Evolutionary conservation across 2,888 invertebrate species (phyloP).

Genomic region (Euclidia mi): DNA sequence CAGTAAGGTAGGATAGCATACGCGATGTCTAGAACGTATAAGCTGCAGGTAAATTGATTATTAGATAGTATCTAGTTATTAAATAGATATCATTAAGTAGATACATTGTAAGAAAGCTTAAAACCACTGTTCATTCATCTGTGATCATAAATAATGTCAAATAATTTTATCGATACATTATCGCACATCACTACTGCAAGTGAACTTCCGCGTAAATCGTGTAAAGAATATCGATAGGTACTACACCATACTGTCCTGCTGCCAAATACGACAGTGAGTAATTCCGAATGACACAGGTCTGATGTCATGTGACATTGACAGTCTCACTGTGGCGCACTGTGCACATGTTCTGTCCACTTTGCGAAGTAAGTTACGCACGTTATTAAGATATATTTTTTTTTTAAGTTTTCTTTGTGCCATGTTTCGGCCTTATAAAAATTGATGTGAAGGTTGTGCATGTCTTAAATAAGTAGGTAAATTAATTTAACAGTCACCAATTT

Average conservation of each 20-base stretch:
- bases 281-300: conserved; percentile 22
- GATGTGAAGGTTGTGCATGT: no score
- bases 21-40: no score
- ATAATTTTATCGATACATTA: background rate
- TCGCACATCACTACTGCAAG: background rate
- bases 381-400: conserved; percentile 5
- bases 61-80: no score
- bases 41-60: no score
- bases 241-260: background rate
- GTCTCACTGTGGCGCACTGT: conserved; percentile 17
- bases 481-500: no score
- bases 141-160: no score
- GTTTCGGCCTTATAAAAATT: no score
- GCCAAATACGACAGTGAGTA: conserved; percentile 30
- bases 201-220: background rate
- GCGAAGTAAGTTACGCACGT: conserved; percentile 22
- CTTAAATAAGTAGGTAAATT: no score
- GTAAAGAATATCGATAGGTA: conserved; percentile 16
- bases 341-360: conserved; percentile 24
- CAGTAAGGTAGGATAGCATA: no score
- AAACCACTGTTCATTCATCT: no score
- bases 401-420: background rate
- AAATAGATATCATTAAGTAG: no score
- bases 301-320: conserved; percentile 50
- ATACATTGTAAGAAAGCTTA: no score